Evolutionary conservation across 64 coral and sea anemone genomes (phyloP).

Genomic region (Montipora cactus): DNA sequence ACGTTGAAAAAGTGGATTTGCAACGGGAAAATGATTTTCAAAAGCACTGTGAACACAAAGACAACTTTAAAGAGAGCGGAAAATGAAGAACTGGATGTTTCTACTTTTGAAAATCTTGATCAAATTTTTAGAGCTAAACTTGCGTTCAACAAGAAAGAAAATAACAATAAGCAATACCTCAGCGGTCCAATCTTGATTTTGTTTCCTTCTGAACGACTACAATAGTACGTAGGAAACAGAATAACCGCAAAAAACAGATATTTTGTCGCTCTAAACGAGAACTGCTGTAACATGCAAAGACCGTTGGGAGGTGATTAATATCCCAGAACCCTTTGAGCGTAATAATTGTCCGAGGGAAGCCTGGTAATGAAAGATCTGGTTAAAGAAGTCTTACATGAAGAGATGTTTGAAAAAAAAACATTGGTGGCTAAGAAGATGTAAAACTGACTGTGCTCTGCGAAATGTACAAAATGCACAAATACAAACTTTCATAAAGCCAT

Average conservation of each 20-base stretch:
- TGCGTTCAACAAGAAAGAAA: background rate
- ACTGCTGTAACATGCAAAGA: background rate
- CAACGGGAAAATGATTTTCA: too few relatives aligned
- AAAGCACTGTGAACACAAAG: too few relatives aligned
- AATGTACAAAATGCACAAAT: background rate
- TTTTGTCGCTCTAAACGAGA: background rate
- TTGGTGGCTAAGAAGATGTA: background rate
- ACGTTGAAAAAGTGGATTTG: too few relatives aligned
- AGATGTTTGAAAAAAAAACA: background rate
- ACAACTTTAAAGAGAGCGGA: too few relatives aligned
- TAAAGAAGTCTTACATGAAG: background rate
- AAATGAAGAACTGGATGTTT: too few relatives aligned
- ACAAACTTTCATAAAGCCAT: too few relatives aligned
- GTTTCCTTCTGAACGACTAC: background rate
- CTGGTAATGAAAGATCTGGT: slow-evolving; percentile 4
- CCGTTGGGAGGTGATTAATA: background rate
- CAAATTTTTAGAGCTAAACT: too few relatives aligned
- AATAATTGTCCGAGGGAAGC: slow-evolving; percentile 3
- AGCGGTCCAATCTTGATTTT: background rate
- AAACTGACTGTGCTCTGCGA: too few relatives aligned
- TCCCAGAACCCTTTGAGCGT: background rate
- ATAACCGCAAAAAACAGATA: background rate
- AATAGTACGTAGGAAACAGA: background rate
- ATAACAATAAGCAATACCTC: background rate
- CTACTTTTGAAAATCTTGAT: too few relatives aligned